These are phyloP conservation scores for Catharus ustulatus DNA, from an alignment of 2,797 vertebrate species.

Conservation along the genomic window DNA sequence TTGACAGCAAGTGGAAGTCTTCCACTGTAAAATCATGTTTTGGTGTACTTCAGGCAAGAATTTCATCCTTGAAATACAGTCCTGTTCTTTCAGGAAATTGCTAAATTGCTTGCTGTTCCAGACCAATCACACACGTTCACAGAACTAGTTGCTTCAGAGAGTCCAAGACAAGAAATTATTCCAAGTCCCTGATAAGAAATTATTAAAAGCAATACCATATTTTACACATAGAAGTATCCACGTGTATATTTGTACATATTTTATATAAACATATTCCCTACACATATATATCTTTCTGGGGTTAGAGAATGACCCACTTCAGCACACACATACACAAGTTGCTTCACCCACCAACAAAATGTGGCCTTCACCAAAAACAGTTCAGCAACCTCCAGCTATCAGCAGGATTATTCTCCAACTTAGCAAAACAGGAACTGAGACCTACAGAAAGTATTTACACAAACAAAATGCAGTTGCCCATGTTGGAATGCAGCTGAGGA, in stretches of 20 bases:
- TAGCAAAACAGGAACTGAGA: background rate
- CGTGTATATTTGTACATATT: background rate
- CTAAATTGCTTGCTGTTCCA: slow-evolving; percentile 50
- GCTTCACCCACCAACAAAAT: accelerated
- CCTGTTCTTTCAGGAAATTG: background rate
- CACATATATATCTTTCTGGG: accelerated
- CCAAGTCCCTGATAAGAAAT: background rate
- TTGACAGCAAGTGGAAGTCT: background rate
- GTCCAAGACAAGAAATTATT: background rate
- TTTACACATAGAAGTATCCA: background rate
- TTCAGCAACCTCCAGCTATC: background rate
- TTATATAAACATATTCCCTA: background rate
- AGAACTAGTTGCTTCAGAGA: background rate
- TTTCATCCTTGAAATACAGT: slow-evolving; percentile 31
- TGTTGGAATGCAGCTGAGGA: background rate
- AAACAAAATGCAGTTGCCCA: background rate
- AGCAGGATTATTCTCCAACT: background rate
- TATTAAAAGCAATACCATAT: background rate
- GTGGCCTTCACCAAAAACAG: background rate
- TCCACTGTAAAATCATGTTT: background rate
- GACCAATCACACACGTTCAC: background rate
- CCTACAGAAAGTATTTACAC: background rate
- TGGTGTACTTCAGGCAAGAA: slow-evolving; percentile 1
- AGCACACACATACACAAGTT: background rate
- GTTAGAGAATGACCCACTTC: background rate